These are phyloP conservation scores for Apamea sordens DNA, from an alignment of 2,888 invertebrate species.

Conservation along the genomic window DNA sequence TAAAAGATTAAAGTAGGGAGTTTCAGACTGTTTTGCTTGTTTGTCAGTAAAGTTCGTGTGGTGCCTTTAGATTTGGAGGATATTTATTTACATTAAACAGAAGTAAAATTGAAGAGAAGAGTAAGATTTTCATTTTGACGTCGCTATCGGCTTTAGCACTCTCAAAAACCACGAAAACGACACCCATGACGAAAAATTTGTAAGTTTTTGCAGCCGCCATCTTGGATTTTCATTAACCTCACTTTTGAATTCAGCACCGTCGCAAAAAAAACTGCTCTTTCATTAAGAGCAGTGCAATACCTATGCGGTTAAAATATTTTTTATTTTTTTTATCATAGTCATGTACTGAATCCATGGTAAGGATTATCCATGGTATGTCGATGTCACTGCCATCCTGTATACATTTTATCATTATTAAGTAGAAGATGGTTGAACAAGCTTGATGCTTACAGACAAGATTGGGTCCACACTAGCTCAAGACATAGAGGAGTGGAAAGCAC, in stretches of 20 bases:
- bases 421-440: too few relatives aligned
- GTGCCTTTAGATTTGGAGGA: constrained; percentile 2
- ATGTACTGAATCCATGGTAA: too few relatives aligned
- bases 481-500: neutral
- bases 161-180: neutral
- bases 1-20: constrained; percentile 46
- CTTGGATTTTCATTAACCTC: neutral
- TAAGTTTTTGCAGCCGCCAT: neutral
- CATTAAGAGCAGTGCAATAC: too few relatives aligned
- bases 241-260: neutral
- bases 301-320: too few relatives aligned
- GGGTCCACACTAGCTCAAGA: neutral
- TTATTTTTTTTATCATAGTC: too few relatives aligned
- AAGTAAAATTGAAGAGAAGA: too few relatives aligned
- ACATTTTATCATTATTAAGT: too few relatives aligned
- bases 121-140: neutral
- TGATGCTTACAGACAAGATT: neutral
- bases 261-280: neutral
- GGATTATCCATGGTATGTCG: too few relatives aligned
- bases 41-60: constrained; percentile 25
- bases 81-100: neutral
- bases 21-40: constrained; percentile 27
- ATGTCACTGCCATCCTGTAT: too few relatives aligned
- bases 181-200: neutral
- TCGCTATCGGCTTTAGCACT: neutral